Base-by-base conservation (phyloP, 2,113 vertebrate species). In the Dicentrarchus labrax region DNA sequence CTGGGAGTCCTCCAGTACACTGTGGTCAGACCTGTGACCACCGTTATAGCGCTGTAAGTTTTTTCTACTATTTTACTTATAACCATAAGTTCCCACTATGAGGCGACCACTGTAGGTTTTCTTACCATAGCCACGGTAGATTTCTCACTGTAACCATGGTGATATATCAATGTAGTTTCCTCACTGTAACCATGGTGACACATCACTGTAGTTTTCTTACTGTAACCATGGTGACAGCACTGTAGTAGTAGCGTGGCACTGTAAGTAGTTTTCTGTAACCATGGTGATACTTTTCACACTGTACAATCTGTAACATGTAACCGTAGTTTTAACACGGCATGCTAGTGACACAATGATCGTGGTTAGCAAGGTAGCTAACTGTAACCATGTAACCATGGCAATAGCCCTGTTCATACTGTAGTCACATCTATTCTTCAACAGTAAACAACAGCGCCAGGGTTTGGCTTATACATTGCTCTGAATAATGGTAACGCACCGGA, bases 1-100 rank as follows among this genome's bases (percentile, higher is more conserved):
- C 95, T 99, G 84, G 98, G 98, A 62, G 98, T 99, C 69, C 85
- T 99, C 71, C 98, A 99, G 92, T 99, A 99, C 91, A 99, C 97
- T 0, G 97, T 98, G 59, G 97, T 99, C 87, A 95, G 98, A 90
- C 97, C 97, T 1, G 96, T 99, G 84, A 99, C 98, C 83, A 99
- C 98, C 16, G 96, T 99, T 81, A 95, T 97, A 86, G 98, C 98
- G 41, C 89, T 99, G 98, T 99, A 96, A 97, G 84, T 67, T 41
- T 36, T 41, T 45, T 2, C 16, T 4, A 0, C n/a, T 19, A 59
- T 57, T 30, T 30, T 30, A 30, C 30, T 3, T 30, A 30, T 30
- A 30, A 30, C 30, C 30, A 30, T 30, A 30, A 30, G 30, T 30
- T 30, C 30, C 30, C 22, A 24, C 53, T 21, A 30, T 1, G 48